Percentiles rank a stretch among this genome's conserved stretches.
Evolutionary conservation across 2,113 vertebrate genomes (phyloP).

Genomic region (Rousettus leschenaultii): DNA sequence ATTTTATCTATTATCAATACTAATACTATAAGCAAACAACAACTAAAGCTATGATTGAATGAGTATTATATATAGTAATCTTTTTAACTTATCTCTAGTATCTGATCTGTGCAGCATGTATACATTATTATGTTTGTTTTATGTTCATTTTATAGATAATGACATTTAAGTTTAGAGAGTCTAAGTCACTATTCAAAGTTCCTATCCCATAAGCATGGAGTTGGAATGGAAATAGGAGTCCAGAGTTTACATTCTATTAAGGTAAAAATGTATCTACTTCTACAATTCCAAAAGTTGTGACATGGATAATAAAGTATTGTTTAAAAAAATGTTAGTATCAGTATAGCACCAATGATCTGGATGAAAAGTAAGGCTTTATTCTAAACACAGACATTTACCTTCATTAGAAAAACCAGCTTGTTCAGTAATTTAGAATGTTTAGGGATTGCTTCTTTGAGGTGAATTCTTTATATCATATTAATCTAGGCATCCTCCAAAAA

Average conservation of each 20-base stretch:
- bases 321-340: neutral
- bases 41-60: neutral
- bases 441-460: neutral
- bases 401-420: neutral
- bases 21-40: neutral
- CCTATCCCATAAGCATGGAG: neutral
- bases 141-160: neutral
- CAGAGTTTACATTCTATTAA: neutral
- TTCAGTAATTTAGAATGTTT: neutral
- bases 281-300: neutral
- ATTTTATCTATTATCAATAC: neutral
- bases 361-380: slow-evolving; percentile 2
- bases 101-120: neutral
- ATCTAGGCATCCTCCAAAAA: neutral
- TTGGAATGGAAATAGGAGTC: neutral
- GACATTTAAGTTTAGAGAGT: neutral
- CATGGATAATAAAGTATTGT: neutral
- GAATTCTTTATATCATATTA: neutral
- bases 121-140: neutral
- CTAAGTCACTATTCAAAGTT: neutral
- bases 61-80: neutral
- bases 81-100: neutral
- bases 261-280: neutral
- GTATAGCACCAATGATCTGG: neutral
- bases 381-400: neutral